Evolutionary conservation across 2,797 vertebrate genomes (phyloP), one percentile per base, ranked within the genome.

Genomic region (Melanotaenia trifasciata): DNA sequence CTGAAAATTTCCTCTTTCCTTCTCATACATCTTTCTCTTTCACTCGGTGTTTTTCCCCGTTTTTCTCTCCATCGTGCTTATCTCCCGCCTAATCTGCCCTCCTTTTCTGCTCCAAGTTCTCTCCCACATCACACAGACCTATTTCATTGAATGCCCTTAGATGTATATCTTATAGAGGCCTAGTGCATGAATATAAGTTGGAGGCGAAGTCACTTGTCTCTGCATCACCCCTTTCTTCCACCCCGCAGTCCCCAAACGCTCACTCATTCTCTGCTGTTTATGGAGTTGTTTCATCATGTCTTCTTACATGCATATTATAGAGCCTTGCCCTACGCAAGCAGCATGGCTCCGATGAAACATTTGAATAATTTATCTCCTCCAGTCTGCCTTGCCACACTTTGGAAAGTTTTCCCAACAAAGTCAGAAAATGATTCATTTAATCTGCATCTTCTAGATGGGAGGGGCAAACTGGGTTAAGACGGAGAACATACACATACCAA

Each of bases 291-390:
- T 93, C 88, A 92, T 92, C 86, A 88, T 74, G 81, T 88, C 88
- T 92, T 90, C 88, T 90, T 83, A 92, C 89, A 86, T 92, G 90
- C 88, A 90, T 92, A 91, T 92, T 92, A 91, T 87, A 92, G 83
- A 92, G 81, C 84, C 81, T 73, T 84, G 81, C 86, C 84, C 89
- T 80, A 83, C 75, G 83, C 90, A 87, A 85, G 85, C 89, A 43
- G 87, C 90, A 73, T 83, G 84, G 88, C 81, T 89, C 80, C 70
- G 64, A 87, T 90, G 88, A 92, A 93, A 77, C 78, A 73, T 80
- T 66, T 93, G 80, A 93, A 93, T 93, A 90, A 93, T 93, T 92
- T 87, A 93, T 90, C 71, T 87, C 81, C 74, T 83, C 78, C 76
- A 90, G 87, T 89, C 88, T 88, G 90, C 83, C 72, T 90, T 86